Evolutionary conservation across 2,797 vertebrate genomes (phyloP), one percentile per base, ranked within the genome.

Genomic region (Pogonophryne albipinna): DNA sequence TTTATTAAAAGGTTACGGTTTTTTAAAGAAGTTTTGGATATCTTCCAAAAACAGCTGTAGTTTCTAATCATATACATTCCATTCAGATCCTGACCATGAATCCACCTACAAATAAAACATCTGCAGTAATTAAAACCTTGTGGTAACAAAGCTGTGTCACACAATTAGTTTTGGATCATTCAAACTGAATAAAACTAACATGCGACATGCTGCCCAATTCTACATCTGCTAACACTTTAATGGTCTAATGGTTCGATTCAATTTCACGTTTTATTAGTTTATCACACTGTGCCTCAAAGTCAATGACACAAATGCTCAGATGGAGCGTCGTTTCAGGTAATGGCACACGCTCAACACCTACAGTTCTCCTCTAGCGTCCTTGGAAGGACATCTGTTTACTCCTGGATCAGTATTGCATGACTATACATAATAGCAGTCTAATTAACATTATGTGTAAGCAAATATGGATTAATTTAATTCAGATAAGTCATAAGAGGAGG

Each of bases 171-270:
- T 58, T 56, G 72, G 73, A 61, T 89, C 71, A 69, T 76, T 88
- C 78, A 81, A 60, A 83, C 57, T 58, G 73, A 86, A 71, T 87
- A 45, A 83, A 80, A 70, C 78, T 83, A 87, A 85, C 89, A 87
- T 86, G 87, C 75, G 88, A 82, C 90, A 88, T 90, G 27, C 87
- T 92, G 88, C 76, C 72, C 6, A n/a, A 68, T 78, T 71, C 73
- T 58, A 62, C 76, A 78, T 76, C 62, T 78, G 81, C 66, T 79
- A 62, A 27, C 62, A 53, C 46, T 69, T 77, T 84, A 85, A 89
- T 82, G 75, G 58, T 69, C 66, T 77, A 71, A 85, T 75, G 41
- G 74, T 57, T 87, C 73, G 58, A 76, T 88, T 81, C 51, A 0
- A 41, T 73, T 68, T 71, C 57, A 47, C 50, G 58, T 91, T 81